Evolutionary conservation across 2,888 invertebrate genomes (phyloP).

Genomic region (Escarpia spicata): DNA sequence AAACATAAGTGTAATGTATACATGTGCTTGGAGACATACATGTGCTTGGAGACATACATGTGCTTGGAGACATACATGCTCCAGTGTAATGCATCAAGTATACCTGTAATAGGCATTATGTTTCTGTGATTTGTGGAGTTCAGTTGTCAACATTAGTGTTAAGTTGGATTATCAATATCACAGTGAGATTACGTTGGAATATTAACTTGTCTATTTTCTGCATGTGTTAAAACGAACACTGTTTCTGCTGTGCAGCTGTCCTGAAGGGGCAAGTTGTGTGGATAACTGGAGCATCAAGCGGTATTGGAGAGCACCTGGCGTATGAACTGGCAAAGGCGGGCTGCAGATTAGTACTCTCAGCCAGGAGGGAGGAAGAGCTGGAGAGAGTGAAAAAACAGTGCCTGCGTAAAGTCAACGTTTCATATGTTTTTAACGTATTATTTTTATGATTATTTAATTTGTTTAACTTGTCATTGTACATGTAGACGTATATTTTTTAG

Average conservation of each 20-base stretch:
- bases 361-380: constrained; percentile 74
- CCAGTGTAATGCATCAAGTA: not conserved
- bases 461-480: too few species aligned
- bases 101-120: not conserved
- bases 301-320: constrained; percentile 81
- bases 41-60: too few species aligned
- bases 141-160: not conserved
- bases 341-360: constrained; percentile 76
- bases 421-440: not conserved
- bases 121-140: too few species aligned
- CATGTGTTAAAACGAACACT: not conserved
- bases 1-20: too few species aligned
- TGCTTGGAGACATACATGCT: too few species aligned
- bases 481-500: too few species aligned
- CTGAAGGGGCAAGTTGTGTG: constrained; percentile 80
- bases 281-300: constrained; percentile 86
- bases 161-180: not conserved
- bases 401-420: constrained; percentile 5
- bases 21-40: too few species aligned
- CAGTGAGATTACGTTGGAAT: not conserved
- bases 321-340: constrained; percentile 73
- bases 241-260: constrained; percentile 61
- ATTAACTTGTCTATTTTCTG: not conserved
- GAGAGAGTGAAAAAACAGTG: constrained; percentile 73
- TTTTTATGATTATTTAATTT: not conserved